Evolutionary conservation across 2,888 invertebrate genomes (phyloP).

Genomic region (Spisula solida): DNA sequence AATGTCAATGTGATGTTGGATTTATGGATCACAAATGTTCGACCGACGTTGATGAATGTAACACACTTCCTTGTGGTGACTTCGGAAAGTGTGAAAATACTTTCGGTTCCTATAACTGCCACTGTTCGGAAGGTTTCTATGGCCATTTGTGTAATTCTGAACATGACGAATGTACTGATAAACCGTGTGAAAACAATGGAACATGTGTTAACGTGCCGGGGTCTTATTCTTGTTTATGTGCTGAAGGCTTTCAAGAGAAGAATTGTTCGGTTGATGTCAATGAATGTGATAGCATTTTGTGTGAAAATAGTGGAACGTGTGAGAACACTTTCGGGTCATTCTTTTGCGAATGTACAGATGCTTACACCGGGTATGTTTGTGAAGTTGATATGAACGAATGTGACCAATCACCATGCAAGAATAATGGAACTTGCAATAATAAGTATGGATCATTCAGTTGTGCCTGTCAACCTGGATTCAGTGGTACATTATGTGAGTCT

Average conservation of each 20-base stretch:
- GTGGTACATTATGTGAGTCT: slow-evolving; percentile 36
- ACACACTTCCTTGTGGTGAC: slow-evolving; percentile 50
- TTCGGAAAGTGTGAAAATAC: slow-evolving; percentile 40
- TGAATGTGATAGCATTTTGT: slow-evolving; percentile 62
- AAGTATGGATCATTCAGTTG: slow-evolving; percentile 37
- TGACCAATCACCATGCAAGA: slow-evolving; percentile 22
- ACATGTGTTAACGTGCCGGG: slow-evolving; percentile 45
- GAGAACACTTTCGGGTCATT: slow-evolving; percentile 39
- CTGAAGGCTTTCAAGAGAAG: background rate
- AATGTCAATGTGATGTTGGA: slow-evolving; percentile 66
- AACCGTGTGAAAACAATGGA: slow-evolving; percentile 36
- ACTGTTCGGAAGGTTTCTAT: slow-evolving; percentile 41
- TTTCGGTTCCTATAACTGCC: slow-evolving; percentile 42
- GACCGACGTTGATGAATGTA: slow-evolving; percentile 72
- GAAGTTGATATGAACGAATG: slow-evolving; percentile 51
- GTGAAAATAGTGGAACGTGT: slow-evolving; percentile 46
- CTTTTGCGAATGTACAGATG: slow-evolving; percentile 47
- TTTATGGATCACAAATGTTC: slow-evolving; percentile 69
- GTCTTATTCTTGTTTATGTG: slow-evolving; percentile 44
- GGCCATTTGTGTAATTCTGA: slow-evolving; percentile 42
- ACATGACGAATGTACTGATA: slow-evolving; percentile 45
- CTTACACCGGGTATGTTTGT: slow-evolving; percentile 48
- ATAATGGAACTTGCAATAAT: slow-evolving; percentile 34
- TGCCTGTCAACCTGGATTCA: slow-evolving; percentile 19
- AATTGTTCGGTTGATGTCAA: slow-evolving; percentile 33